Evolutionary conservation across 1,140 invertebrate species (phyloP).

Genomic region (Nebria ingens): DNA sequence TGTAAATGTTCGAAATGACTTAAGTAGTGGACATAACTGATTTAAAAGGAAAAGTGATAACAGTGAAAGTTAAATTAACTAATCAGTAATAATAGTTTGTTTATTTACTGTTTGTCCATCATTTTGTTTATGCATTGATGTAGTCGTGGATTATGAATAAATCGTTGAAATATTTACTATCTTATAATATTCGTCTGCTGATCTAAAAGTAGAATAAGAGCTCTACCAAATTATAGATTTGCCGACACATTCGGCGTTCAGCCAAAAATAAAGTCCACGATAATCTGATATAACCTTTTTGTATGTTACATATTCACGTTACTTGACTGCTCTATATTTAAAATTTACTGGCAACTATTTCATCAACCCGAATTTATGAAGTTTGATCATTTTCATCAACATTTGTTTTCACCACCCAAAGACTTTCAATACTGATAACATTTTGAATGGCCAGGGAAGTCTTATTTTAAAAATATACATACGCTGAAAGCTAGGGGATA

Average conservation of each 20-base stretch:
- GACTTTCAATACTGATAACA: conserved; percentile 1
- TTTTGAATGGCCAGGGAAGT: not conserved
- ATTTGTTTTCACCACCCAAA: not conserved
- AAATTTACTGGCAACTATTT: not conserved
- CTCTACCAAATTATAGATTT: not conserved
- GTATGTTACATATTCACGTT: not conserved
- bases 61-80: no score
- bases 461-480: no score
- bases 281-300: not conserved
- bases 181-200: not conserved
- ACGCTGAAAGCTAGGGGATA: no score
- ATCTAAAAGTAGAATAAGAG: conserved; percentile 1
- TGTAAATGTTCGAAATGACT: no score
- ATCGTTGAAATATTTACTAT: no score
- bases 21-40: no score
- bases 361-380: not conserved
- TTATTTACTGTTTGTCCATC: no score
- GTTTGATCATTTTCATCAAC: not conserved
- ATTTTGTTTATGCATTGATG: no score
- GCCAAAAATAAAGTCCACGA: conserved; percentile 3
- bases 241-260: not conserved
- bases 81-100: no score
- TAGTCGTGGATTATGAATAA: no score
- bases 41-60: no score
- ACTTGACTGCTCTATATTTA: not conserved